These are phyloP conservation scores for Protaetia brevitarsis DNA, from an alignment of 1,140 invertebrate genomes.

Conservation along the genomic window DNA sequence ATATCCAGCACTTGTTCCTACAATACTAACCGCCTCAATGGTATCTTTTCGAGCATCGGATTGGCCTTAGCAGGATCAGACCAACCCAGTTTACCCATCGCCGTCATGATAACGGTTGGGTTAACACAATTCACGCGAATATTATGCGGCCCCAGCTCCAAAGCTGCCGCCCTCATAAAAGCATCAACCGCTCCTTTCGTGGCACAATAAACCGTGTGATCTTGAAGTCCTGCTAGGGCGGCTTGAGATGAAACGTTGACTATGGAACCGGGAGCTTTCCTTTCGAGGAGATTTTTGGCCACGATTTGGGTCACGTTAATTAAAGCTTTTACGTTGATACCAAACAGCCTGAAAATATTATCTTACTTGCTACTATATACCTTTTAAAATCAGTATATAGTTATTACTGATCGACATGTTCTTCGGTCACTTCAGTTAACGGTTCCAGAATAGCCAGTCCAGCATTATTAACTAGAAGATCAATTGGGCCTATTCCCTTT, in stretches of 20 bases:
- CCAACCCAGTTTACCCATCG: constrained; percentile 82
- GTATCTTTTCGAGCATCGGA: constrained; percentile 75
- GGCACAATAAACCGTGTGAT: constrained; percentile 61
- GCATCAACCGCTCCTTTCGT: constrained; percentile 68
- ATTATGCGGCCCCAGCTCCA: constrained; percentile 79
- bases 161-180: constrained; percentile 71
- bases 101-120: constrained; percentile 89
- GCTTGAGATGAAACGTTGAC: constrained; percentile 89
- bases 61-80: constrained; percentile 69
- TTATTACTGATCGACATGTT: constrained; percentile 69
- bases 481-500: constrained; percentile 56
- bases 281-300: constrained; percentile 67
- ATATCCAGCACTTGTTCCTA: not conserved
- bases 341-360: constrained; percentile 61
- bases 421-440: constrained; percentile 63
- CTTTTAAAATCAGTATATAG: not conserved
- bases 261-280: constrained; percentile 72
- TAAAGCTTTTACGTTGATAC: constrained; percentile 81
- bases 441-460: constrained; percentile 58
- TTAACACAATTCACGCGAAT: constrained; percentile 89
- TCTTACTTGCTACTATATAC: not conserved
- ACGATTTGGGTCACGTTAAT: constrained; percentile 81
- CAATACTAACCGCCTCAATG: constrained; percentile 57
- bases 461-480: constrained; percentile 85
- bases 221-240: constrained; percentile 63